Evolutionary conservation across 1,140 invertebrate species (phyloP).

Genomic region (Caenorhabditis briggsae): DNA sequence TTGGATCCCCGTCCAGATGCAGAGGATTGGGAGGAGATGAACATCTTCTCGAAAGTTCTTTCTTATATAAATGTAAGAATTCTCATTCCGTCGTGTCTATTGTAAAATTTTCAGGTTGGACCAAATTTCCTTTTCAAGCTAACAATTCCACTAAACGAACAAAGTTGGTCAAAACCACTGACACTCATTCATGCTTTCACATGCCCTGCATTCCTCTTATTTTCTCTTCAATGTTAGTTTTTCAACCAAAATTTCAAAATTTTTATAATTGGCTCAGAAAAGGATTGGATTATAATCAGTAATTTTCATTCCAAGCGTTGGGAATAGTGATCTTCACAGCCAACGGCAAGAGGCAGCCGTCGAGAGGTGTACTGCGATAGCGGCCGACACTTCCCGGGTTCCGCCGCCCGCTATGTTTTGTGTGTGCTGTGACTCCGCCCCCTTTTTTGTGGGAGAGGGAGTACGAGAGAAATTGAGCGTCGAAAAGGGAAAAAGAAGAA

Average conservation of each 20-base stretch:
- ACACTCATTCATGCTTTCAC: slow-evolving; percentile 81
- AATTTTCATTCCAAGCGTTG: slow-evolving; percentile 44
- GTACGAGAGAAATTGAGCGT: neutral
- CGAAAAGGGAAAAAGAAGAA: neutral
- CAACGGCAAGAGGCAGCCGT: neutral
- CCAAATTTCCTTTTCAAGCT: slow-evolving; percentile 81
- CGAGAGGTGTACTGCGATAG: neutral
- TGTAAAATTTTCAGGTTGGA: slow-evolving; percentile 31
- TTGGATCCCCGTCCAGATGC: slow-evolving; percentile 41
- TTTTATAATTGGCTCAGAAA: slow-evolving; percentile 35
- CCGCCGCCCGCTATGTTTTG: slow-evolving; percentile 14
- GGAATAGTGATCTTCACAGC: slow-evolving; percentile 42
- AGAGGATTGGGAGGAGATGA: slow-evolving; percentile 46
- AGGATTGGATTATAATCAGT: slow-evolving; percentile 40
- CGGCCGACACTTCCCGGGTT: slow-evolving; percentile 33
- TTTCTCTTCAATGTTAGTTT: slow-evolving; percentile 61
- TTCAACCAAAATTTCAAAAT: neutral
- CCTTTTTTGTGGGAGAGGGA: neutral
- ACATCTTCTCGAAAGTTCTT: slow-evolving; percentile 23
- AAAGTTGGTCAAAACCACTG: slow-evolving; percentile 82
- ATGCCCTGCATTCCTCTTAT: slow-evolving; percentile 79
- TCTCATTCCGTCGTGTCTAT: neutral
- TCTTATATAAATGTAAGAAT: slow-evolving; percentile 4
- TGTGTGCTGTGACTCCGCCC: slow-evolving; percentile 7
- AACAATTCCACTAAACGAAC: slow-evolving; percentile 82